phyloP scores from a whole-genome alignment of 1,140 invertebrate species.

The Hormaphis cornu region DNA sequence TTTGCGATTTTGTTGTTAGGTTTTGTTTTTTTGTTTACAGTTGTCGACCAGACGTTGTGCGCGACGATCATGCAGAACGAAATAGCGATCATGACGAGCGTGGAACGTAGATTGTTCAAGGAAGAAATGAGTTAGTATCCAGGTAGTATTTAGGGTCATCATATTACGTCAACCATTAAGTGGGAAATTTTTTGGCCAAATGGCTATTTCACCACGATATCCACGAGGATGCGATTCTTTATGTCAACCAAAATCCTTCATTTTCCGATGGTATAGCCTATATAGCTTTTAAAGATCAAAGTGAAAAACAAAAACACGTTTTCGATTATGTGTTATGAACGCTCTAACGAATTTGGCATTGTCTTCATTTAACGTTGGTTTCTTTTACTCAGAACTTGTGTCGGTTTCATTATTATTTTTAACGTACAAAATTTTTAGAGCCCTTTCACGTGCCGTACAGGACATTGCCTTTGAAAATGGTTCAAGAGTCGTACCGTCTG shows the following conservation, averaged over 20 bases:
- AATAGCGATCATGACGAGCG: not conserved
- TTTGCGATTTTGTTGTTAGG: not conserved
- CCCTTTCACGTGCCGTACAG: not conserved
- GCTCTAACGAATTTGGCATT: too few relatives aligned
- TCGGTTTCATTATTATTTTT: not conserved
- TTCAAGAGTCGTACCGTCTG: not conserved
- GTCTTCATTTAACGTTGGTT: too few relatives aligned
- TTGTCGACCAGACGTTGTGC: not conserved
- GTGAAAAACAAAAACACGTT: too few relatives aligned
- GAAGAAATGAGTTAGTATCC: constrained; percentile 8
- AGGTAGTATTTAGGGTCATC: not conserved
- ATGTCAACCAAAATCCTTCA: too few relatives aligned
- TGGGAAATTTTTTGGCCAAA: too few relatives aligned
- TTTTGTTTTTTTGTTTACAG: not conserved
- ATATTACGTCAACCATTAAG: too few relatives aligned
- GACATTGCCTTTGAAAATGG: not conserved
- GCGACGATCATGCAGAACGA: not conserved
- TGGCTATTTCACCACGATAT: too few relatives aligned
- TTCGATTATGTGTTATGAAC: too few relatives aligned
- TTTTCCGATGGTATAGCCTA: not conserved
- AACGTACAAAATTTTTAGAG: not conserved
- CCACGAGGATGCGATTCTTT: too few relatives aligned
- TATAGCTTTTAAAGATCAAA: too few relatives aligned
- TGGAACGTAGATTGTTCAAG: not conserved
- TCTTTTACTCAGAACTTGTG: too few relatives aligned